A percentile compares a stretch with the other conserved stretches of the same genome.
Evolutionary conservation across 2,888 invertebrate species (phyloP).

Genomic region (Folsomia candida): DNA sequence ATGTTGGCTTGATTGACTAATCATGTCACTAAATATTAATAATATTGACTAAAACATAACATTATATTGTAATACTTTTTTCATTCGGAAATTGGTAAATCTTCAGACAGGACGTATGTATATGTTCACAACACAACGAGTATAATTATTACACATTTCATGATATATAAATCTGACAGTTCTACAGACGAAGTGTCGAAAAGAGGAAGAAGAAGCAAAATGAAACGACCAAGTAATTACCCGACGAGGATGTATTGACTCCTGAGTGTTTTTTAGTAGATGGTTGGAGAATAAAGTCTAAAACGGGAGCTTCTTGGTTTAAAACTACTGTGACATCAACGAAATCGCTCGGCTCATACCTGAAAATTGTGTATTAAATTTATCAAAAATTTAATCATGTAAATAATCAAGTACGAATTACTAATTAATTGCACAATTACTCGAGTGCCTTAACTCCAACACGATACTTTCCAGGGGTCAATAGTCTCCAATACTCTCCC

Average conservation of each 20-base stretch:
- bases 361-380: slow-evolving; percentile 11
- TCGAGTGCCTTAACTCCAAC: slow-evolving; percentile 71
- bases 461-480: slow-evolving; percentile 81
- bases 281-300: slow-evolving; percentile 30
- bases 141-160: too few species aligned
- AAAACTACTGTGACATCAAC: slow-evolving; percentile 32
- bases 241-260: not conserved
- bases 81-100: not conserved
- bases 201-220: not conserved
- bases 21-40: too few species aligned
- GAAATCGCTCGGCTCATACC: slow-evolving; percentile 31
- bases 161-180: too few species aligned
- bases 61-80: not conserved
- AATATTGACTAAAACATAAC: too few species aligned
- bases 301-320: slow-evolving; percentile 21
- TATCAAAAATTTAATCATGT: not conserved
- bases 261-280: not conserved
- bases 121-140: too few species aligned
- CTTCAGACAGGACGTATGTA: too few species aligned
- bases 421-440: slow-evolving; percentile 57
- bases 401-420: not conserved
- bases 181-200: not conserved
- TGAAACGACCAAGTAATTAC: slow-evolving; percentile 24
- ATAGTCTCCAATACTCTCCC: slow-evolving; percentile 92
- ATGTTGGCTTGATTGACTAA: too few species aligned